Evolutionary conservation across 2,888 invertebrate species (phyloP).

Genomic region (Hydrotaea cyrtoneurina): DNA sequence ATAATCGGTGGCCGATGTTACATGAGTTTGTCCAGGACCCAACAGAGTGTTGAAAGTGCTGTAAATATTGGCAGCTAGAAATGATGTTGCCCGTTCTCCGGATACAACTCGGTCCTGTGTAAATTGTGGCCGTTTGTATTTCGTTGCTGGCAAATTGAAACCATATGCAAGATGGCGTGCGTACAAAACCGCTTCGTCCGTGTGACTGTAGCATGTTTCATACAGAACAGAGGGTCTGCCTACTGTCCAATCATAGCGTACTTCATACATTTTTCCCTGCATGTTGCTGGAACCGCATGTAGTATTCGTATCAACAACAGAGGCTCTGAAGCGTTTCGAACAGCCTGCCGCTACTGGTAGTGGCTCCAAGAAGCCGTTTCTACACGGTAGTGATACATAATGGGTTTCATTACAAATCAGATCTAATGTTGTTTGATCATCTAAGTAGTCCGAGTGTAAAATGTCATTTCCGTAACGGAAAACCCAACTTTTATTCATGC

Average conservation of each 20-base stretch:
- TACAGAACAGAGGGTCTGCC: conserved; percentile 23
- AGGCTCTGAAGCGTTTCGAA: background rate
- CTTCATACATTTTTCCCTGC: conserved; percentile 41
- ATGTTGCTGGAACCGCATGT: conserved; percentile 20
- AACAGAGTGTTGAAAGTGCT: conserved; percentile 42
- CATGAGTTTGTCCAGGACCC: conserved; percentile 39
- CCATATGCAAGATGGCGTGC: conserved; percentile 48
- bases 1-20: conserved; percentile 64
- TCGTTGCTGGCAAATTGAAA: conserved; percentile 43
- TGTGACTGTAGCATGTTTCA: conserved; percentile 39
- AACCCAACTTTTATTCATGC: no score
- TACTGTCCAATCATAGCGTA: conserved; percentile 35
- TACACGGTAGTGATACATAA: conserved; percentile 19
- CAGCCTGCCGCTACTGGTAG: background rate
- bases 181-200: conserved; percentile 43
- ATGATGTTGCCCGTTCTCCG: conserved; percentile 68
- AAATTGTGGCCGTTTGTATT: conserved; percentile 42
- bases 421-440: conserved; percentile 38
- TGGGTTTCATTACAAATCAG: conserved; percentile 40
- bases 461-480: conserved; percentile 40
- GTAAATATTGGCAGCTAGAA: conserved; percentile 66
- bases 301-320: background rate
- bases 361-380: background rate
- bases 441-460: conserved; percentile 49
- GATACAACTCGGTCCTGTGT: conserved; percentile 68